Evolutionary conservation across 2,888 invertebrate genomes (phyloP), one percentile per base, ranked within the genome.

Genomic region (Hydraecia micacea): DNA sequence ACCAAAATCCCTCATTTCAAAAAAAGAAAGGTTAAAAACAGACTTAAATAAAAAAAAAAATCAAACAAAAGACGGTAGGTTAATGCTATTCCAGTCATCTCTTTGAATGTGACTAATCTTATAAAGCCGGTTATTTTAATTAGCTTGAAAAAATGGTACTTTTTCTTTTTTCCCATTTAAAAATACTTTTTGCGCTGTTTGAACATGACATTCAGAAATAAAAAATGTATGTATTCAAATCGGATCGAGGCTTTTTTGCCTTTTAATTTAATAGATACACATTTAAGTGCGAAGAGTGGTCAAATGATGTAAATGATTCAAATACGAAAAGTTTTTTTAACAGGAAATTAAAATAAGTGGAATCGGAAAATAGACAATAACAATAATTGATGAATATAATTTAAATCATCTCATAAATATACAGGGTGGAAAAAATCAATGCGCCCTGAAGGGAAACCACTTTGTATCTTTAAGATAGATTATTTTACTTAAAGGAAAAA

Each of bases 151-250:
- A 77, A 85, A 79, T 71, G 71, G 74, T 73, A 75, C 75, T 75
- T 84, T 81, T 77, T 77, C 79, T 80, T 75, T 85, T 82, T 75
- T 87, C 80, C 63, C 71, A 71, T 87, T 80, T 83, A 84, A 86
- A 90, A 85, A 75, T 83, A 72, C 72, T 71, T 82, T 77, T 72
- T 74, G 46, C n/a, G 28, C 8, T 63, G 70, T 81, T 75, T 82
- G 79, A 75, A 67, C 77, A 83, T 73, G 74, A 87, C 86, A 75
- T 78, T 63, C 42, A 62, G 73, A 73, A 76, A 88, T 84, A 79
- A 88, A 86, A 90, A 86, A 89, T 86, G 78, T 88, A 89, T 88
- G 81, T 90, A 90, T 90, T 89, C 87, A 88, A 90, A 91, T 89
- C 87, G 81, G 75, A 80, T 87, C 78, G 83, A 78, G 84, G 75